Conservation (phyloP, 2,797 vertebrate species). For the Nannoperca australis region DNA sequence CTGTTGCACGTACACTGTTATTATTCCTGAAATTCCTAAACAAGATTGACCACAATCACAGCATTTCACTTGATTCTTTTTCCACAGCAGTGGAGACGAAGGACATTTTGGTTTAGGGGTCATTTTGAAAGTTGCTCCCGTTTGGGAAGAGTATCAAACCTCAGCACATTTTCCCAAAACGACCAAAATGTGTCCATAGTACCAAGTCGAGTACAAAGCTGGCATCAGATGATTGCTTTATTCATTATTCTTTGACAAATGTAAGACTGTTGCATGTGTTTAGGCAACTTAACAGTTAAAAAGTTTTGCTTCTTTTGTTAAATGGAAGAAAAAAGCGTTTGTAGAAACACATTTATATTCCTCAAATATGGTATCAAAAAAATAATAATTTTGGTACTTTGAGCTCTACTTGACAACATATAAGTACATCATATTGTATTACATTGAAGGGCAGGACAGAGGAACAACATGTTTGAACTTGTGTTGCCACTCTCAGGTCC, state of each 20-base stretch:
- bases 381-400: not conserved
- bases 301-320: not conserved
- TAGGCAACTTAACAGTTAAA: not conserved
- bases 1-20: not conserved
- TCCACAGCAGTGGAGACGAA: not conserved
- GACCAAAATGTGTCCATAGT: not conserved
- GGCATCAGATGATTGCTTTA: not conserved
- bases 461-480: constrained; percentile 19
- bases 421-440: not conserved
- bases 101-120: not conserved
- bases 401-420: not conserved
- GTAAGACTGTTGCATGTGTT: not conserved
- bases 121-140: not conserved
- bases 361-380: not conserved
- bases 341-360: not conserved
- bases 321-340: not conserved
- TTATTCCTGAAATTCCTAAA: not conserved
- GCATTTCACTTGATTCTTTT: not conserved
- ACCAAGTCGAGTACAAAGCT: not conserved
- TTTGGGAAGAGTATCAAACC: not conserved
- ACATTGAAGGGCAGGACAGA: not conserved
- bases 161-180: not conserved
- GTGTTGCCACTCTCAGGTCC: constrained; percentile 77
- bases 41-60: not conserved
- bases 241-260: too few species aligned